A percentile compares a stretch with the other conserved stretches of the same genome.
Evolutionary conservation across 2,113 vertebrate species (phyloP).

Genomic region (Eulacestoma nigropectus): DNA sequence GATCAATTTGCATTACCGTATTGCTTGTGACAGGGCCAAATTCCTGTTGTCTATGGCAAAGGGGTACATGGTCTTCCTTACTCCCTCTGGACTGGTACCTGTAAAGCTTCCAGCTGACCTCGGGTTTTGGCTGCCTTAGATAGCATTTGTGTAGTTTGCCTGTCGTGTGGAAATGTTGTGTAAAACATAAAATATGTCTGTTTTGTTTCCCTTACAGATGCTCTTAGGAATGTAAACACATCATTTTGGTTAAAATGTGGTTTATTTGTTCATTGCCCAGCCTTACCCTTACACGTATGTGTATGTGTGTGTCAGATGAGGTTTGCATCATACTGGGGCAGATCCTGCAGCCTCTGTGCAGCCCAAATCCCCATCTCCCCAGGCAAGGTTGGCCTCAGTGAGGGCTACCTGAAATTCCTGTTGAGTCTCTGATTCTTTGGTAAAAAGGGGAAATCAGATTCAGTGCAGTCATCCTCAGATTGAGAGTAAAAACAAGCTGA

Average conservation of each 20-base stretch:
- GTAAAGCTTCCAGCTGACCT: neutral
- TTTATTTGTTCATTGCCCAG: neutral
- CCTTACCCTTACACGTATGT: neutral
- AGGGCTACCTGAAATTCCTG: neutral
- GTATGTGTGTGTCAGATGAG: neutral
- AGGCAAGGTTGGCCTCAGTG: neutral
- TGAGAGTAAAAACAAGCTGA: neutral
- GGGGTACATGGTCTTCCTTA: neutral
- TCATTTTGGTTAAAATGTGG: conserved; percentile 52
- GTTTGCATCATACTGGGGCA: neutral
- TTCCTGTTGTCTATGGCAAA: neutral
- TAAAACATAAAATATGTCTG: conserved; percentile 29
- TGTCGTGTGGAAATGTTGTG: conserved; percentile 38
- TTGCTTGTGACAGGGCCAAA: neutral
- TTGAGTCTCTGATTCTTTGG: neutral
- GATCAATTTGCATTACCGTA: neutral
- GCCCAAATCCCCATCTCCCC: neutral
- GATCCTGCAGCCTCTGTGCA: neutral
- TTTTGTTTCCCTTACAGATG: conserved; percentile 53
- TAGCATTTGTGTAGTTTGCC: neutral
- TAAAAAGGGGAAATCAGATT: neutral
- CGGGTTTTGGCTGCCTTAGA: neutral
- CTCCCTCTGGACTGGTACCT: neutral
- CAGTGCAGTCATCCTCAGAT: neutral
- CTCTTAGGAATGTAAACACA: conserved; percentile 58